Conservation (phyloP, 2,113 vertebrate species). For the Hypocryptadius cinnamomeus region DNA sequence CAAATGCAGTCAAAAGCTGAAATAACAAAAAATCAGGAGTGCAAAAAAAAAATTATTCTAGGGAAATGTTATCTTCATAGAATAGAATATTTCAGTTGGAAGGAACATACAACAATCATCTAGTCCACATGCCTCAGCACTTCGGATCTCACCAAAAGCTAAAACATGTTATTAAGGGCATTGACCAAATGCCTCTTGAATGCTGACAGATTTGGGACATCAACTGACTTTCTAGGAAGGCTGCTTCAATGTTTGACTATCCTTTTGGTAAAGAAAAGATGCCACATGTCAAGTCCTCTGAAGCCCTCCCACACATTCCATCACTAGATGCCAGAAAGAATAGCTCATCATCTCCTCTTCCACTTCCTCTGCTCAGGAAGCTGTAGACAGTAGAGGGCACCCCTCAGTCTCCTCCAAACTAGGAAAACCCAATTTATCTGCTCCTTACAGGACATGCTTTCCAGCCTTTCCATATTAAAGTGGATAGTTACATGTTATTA, state of each 20-base stretch:
- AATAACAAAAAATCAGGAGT: conserved; percentile 25
- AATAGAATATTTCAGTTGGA: background rate
- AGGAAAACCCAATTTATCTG: background rate
- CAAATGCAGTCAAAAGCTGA: conserved; percentile 87
- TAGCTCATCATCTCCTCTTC: background rate
- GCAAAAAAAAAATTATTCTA: background rate
- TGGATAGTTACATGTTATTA: background rate
- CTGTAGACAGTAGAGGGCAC: background rate
- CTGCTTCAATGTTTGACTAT: background rate
- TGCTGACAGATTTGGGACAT: background rate
- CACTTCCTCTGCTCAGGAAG: background rate
- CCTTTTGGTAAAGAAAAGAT: background rate
- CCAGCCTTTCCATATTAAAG: background rate
- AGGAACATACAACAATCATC: background rate
- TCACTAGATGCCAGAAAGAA: background rate
- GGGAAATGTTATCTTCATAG: background rate
- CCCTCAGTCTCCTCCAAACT: background rate
- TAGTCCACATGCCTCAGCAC: background rate
- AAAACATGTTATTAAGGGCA: background rate
- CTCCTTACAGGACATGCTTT: background rate
- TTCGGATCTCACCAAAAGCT: background rate
- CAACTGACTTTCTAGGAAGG: background rate
- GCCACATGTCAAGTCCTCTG: accelerated
- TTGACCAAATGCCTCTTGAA: background rate
- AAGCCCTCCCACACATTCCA: background rate